Evolutionary conservation across 1,140 invertebrate species (phyloP).

Genomic region (Holotrichia oblita): DNA sequence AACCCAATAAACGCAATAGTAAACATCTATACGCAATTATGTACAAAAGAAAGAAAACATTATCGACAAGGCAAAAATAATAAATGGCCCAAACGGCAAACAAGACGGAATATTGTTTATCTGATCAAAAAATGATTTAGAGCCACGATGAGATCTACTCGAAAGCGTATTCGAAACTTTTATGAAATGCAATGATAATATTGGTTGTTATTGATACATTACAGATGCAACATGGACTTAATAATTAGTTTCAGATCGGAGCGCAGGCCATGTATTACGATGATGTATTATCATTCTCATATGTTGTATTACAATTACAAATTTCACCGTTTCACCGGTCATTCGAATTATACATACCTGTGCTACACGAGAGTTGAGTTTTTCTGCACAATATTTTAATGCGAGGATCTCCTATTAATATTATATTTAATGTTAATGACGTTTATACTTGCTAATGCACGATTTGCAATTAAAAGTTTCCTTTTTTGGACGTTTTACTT

Average conservation of each 20-base stretch:
- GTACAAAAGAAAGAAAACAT: not conserved
- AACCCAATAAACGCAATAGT: not conserved
- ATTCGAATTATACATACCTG: not conserved
- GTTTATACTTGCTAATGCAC: conserved; percentile 41
- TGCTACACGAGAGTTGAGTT: conserved; percentile 12
- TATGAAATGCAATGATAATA: conserved; percentile 50
- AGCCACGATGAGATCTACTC: conserved; percentile 34
- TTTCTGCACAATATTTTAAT: conserved; percentile 39
- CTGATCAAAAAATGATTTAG: conserved; percentile 47
- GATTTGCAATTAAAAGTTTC: conserved; percentile 41
- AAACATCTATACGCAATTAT: not conserved
- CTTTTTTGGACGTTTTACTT: conserved; percentile 33
- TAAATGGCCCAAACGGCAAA: conserved; percentile 30
- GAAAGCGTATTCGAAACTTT: conserved; percentile 38
- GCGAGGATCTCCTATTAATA: conserved; percentile 30
- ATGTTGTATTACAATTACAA: conserved; percentile 51
- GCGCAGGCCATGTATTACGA: conserved; percentile 46
- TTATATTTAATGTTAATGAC: conserved; percentile 39
- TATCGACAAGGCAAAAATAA: not conserved
- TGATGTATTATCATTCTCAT: conserved; percentile 48
- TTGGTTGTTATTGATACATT: conserved; percentile 52
- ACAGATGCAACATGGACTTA: conserved; percentile 51
- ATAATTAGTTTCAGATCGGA: conserved; percentile 48
- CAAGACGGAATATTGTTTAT: conserved; percentile 41
- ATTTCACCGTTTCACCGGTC: conserved; percentile 41